These are phyloP conservation scores for Acanthosepion pharaonis DNA, from an alignment of 2,888 invertebrate species.

Conservation along the genomic window DNA sequence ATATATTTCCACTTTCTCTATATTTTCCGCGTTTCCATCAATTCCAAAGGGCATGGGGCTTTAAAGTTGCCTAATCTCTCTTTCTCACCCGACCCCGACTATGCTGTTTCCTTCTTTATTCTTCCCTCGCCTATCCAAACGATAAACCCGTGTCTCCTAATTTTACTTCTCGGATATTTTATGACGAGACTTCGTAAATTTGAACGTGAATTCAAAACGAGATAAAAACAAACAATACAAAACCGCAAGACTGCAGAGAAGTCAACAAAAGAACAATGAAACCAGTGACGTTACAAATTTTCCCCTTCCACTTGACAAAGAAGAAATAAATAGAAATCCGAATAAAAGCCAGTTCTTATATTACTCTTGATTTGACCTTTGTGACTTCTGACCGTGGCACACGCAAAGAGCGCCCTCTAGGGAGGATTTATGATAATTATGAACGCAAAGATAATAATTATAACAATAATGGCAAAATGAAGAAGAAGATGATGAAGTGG, in stretches of 20 bases:
- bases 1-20: too few species aligned
- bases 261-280: neutral
- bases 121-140: neutral
- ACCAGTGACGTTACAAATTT: neutral
- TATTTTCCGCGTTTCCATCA: too few species aligned
- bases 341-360: neutral
- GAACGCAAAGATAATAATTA: slow-evolving; percentile 21
- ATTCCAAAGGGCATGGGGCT: too few species aligned
- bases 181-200: neutral
- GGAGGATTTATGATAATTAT: neutral
- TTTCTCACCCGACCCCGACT: too few species aligned
- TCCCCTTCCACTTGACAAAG: neutral
- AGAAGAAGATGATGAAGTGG: slow-evolving; percentile 14
- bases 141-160: neutral
- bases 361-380: neutral
- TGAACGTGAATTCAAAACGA: neutral
- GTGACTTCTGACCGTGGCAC: neutral
- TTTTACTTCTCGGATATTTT: slow-evolving; percentile 20
- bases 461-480: slow-evolving; percentile 21
- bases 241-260: neutral
- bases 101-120: too few species aligned
- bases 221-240: neutral
- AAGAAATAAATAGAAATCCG: neutral
- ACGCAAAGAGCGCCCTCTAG: neutral
- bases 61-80: too few species aligned